A percentile compares a stretch with the other conserved stretches of the same genome.
These are phyloP conservation scores for Macrotis lagotis DNA, from an alignment of 2,113 vertebrate species.

Conservation along the genomic window DNA sequence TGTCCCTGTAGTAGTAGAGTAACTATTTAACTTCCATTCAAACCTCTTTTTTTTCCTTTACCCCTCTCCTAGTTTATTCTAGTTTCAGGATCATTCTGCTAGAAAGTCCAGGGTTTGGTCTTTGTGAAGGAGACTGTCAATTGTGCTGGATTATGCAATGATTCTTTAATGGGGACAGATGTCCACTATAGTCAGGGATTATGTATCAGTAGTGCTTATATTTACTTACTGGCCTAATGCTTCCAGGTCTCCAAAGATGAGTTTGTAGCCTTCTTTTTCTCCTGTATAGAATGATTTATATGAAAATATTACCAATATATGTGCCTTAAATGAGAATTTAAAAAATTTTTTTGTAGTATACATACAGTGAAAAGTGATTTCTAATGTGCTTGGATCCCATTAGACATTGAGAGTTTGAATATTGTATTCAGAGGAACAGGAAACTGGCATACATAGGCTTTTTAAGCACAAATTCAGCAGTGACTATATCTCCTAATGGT, in stretches of 20 bases:
- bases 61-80: background rate
- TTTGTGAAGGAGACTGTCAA: slow-evolving; percentile 46
- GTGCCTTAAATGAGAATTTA: background rate
- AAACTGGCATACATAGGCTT: slow-evolving; percentile 59
- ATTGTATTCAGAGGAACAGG: slow-evolving; percentile 28
- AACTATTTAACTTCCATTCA: background rate
- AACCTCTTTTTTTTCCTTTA: background rate
- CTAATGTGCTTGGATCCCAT: background rate
- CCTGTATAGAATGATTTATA: background rate
- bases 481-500: background rate
- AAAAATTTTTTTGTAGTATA: slow-evolving; percentile 18
- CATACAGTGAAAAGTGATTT: slow-evolving; percentile 31
- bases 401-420: background rate
- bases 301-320: background rate
- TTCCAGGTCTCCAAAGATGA: background rate
- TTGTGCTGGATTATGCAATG: background rate
- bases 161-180: slow-evolving; percentile 42
- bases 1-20: background rate
- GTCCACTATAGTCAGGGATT: slow-evolving; percentile 21
- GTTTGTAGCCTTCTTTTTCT: slow-evolving; percentile 40
- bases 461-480: slow-evolving; percentile 56
- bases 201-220: background rate
- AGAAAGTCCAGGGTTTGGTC: background rate
- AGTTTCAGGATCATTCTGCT: background rate
- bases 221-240: background rate